Evolutionary conservation across 2,797 vertebrate genomes (phyloP).

Genomic region (Dermochelys coriacea): DNA sequence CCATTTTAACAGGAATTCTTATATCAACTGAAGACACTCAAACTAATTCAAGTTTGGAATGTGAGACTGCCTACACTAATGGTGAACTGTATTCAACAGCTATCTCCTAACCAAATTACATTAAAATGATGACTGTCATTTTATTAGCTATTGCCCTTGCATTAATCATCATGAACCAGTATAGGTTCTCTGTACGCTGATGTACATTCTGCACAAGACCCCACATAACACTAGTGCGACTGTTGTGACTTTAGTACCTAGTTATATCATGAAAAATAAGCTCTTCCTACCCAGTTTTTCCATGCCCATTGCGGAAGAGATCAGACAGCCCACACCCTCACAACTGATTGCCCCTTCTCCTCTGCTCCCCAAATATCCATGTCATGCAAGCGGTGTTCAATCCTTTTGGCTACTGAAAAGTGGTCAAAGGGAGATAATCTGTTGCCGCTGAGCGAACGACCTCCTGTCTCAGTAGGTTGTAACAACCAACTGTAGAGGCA

Average conservation of each 20-base stretch:
- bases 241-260: background rate
- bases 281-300: background rate
- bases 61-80: background rate
- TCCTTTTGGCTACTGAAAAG: background rate
- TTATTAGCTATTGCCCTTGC: background rate
- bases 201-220: background rate
- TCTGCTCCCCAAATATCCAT: background rate
- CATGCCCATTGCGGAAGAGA: background rate
- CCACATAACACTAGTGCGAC: background rate
- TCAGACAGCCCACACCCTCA: background rate
- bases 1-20: background rate
- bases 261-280: background rate
- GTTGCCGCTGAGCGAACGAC: background rate
- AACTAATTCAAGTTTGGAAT: background rate
- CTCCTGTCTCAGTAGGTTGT: background rate
- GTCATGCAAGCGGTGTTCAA: background rate
- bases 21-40: background rate
- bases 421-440: background rate
- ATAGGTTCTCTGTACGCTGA: background rate
- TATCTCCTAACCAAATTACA: background rate
- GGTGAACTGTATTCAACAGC: background rate
- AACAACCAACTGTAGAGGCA: background rate
- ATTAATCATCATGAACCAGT: background rate
- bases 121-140: background rate
- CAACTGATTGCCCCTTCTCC: background rate